These are phyloP conservation scores for Lophochroa leadbeateri DNA, from an alignment of 2,113 vertebrate genomes.

Conservation along the genomic window DNA sequence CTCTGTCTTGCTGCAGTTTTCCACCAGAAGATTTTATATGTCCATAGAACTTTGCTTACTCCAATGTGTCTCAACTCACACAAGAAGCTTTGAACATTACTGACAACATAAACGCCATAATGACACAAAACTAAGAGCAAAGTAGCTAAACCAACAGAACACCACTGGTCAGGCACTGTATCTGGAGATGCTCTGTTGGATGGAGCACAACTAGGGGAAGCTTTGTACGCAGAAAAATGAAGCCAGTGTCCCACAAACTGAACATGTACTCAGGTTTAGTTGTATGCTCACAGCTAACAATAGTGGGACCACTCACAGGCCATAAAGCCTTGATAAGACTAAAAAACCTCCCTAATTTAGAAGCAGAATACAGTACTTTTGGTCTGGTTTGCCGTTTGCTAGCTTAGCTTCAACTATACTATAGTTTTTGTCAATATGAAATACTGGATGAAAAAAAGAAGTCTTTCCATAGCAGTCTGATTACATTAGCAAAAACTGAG, in stretches of 20 bases:
- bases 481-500: not conserved
- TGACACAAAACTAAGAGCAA: not conserved
- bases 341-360: not conserved
- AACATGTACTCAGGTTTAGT: not conserved
- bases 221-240: not conserved
- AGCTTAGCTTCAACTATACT: not conserved
- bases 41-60: slow-evolving; percentile 8
- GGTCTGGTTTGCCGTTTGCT: not conserved
- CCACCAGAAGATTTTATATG: slow-evolving; percentile 2
- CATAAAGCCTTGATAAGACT: not conserved
- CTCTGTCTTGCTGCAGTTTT: slow-evolving; percentile 21
- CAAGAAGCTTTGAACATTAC: not conserved
- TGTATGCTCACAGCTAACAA: not conserved
- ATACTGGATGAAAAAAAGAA: not conserved
- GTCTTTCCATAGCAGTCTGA: not conserved
- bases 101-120: not conserved
- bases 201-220: not conserved
- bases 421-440: not conserved
- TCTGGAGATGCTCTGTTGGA: not conserved
- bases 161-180: not conserved
- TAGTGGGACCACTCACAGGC: not conserved
- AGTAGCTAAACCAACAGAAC: not conserved
- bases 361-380: not conserved
- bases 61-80: not conserved
- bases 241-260: not conserved